Conservation (phyloP, 2,888 invertebrate genomes). For the Megaustenia siamemsis region DNA sequence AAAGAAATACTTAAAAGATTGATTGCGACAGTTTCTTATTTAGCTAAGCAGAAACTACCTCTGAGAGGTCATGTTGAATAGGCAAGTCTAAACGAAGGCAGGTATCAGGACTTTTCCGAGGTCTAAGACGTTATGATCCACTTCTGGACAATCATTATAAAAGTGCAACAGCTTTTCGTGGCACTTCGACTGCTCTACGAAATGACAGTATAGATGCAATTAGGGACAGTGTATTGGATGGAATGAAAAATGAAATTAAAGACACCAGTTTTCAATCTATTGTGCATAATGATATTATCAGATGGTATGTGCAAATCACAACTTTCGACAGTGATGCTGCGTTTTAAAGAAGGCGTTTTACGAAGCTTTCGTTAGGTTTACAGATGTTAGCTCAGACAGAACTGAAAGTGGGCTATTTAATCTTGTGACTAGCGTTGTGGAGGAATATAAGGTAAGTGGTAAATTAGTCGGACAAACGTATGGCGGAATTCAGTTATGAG, state of each 20-base stretch:
- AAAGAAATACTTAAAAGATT: no score
- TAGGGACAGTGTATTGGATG: neutral
- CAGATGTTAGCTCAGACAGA: neutral
- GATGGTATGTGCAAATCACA: neutral
- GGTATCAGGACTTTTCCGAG: no score
- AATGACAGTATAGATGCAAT: neutral
- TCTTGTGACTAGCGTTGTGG: neutral
- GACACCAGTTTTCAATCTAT: neutral
- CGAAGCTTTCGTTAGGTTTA: neutral
- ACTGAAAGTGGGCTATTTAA: neutral
- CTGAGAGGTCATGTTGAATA: no score
- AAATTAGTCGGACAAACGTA: neutral
- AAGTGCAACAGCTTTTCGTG: neutral
- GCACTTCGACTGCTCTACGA: neutral
- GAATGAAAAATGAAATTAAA: neutral
- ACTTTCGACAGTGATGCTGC: neutral
- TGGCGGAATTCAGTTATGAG: neutral
- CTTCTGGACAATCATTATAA: neutral
- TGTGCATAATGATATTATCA: neutral
- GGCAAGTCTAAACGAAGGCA: no score
- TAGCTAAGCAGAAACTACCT: no score
- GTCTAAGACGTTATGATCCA: no score
- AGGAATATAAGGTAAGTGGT: neutral
- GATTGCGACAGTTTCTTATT: no score
- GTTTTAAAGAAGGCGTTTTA: neutral